Percentiles rank a stretch among this genome's conserved stretches.
These are phyloP conservation scores for Passer domesticus DNA, from an alignment of 2,113 vertebrate species.

Conservation along the genomic window DNA sequence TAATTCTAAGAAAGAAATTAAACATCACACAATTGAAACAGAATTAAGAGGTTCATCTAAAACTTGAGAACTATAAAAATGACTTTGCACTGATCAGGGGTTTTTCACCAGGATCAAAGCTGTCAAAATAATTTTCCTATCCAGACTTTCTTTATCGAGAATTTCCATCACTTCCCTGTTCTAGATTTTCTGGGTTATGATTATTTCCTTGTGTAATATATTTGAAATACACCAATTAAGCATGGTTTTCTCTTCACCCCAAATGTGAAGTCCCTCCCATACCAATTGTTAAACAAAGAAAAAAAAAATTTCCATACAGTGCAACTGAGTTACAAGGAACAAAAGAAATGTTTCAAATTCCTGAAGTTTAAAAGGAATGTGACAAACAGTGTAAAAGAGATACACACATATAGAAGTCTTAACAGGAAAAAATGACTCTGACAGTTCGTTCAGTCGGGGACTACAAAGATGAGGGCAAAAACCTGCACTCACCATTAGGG, in stretches of 20 bases:
- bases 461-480: neutral
- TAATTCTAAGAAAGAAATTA: neutral
- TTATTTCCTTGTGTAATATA: neutral
- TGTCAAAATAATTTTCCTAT: conserved; percentile 10
- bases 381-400: neutral
- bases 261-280: neutral
- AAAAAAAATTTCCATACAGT: neutral
- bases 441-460: neutral
- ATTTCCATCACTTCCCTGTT: neutral
- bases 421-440: neutral
- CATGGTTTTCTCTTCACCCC: neutral
- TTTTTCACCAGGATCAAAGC: conserved; percentile 4
- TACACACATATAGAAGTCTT: neutral
- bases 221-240: neutral
- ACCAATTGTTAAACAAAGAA: neutral
- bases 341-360: neutral
- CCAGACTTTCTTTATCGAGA: neutral
- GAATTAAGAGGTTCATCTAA: neutral
- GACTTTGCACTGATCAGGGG: neutral
- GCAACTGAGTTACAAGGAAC: neutral
- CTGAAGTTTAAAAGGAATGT: neutral
- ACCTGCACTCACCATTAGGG: neutral
- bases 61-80: neutral
- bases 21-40: neutral
- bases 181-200: neutral